A percentile compares a stretch with the other conserved stretches of the same genome.
Evolutionary conservation across 2,888 invertebrate species (phyloP).

Genomic region (Cacoxenus indagator): DNA sequence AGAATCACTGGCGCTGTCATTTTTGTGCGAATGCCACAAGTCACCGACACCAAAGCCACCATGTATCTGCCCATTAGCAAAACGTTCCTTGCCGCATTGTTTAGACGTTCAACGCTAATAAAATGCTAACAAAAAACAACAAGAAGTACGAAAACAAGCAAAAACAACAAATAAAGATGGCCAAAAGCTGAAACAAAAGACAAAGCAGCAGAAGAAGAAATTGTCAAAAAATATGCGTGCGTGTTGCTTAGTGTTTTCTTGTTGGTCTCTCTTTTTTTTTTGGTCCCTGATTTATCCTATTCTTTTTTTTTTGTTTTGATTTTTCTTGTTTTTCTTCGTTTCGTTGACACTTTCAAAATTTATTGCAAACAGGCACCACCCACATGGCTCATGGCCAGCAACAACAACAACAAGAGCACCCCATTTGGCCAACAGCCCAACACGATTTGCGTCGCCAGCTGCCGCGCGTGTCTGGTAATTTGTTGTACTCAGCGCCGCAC

Average conservation of each 20-base stretch:
- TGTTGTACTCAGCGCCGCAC: slow-evolving; percentile 48
- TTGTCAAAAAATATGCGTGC: slow-evolving; percentile 53
- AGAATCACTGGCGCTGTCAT: slow-evolving; percentile 63
- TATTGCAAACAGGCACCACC: slow-evolving; percentile 54
- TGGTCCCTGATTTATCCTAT: background rate
- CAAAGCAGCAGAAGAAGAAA: slow-evolving; percentile 13
- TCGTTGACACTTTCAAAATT: slow-evolving; percentile 66
- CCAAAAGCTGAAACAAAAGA: slow-evolving; percentile 14
- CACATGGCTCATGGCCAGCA: slow-evolving; percentile 49
- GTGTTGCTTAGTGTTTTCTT: slow-evolving; percentile 51
- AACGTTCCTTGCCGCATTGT: background rate
- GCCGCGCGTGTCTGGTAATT: slow-evolving; percentile 8
- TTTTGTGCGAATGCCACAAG: slow-evolving; percentile 32
- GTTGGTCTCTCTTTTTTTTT: slow-evolving; percentile 35
- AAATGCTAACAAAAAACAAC: background rate
- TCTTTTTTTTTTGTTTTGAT: background rate
- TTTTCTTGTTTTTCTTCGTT: slow-evolving; percentile 45
- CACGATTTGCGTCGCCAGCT: slow-evolving; percentile 1
- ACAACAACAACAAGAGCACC: slow-evolving; percentile 42
- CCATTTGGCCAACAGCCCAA: slow-evolving; percentile 8
- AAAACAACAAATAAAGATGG: slow-evolving; percentile 11
- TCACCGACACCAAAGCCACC: slow-evolving; percentile 33
- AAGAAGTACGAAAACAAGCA: background rate
- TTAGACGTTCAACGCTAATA: background rate
- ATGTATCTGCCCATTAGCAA: background rate